phyloP scores from a whole-genome alignment of 2,113 vertebrate species.

The Galbula dea region DNA sequence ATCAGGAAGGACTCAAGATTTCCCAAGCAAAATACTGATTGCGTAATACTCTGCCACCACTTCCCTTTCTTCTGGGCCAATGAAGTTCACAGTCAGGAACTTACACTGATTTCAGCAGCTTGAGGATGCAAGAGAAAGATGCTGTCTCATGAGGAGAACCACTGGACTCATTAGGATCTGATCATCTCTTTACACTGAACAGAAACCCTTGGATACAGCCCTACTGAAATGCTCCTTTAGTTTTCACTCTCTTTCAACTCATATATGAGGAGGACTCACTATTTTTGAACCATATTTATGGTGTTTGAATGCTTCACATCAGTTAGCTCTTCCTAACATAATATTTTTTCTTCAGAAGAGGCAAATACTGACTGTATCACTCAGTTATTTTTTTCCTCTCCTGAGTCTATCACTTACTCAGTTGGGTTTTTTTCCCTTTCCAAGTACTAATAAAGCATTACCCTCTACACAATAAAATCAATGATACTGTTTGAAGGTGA shows the following conservation, averaged over 20 bases:
- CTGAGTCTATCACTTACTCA: neutral
- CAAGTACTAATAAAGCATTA: neutral
- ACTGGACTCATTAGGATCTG: neutral
- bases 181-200: neutral
- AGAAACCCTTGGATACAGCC: neutral
- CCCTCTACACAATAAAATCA: neutral
- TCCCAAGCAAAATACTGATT: neutral
- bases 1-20: neutral
- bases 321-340: neutral
- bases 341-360: neutral
- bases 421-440: neutral
- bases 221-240: neutral
- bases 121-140: neutral
- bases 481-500: neutral
- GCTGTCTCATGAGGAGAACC: neutral
- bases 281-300: neutral
- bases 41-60: neutral
- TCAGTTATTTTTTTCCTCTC: neutral
- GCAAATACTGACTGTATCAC: neutral
- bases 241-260: neutral
- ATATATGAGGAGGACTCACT: neutral
- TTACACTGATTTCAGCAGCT: neutral
- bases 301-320: neutral
- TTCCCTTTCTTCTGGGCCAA: conserved; percentile 5
- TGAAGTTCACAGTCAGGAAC: neutral